A percentile compares a stretch with the other conserved stretches of the same genome.
phyloP scores from a whole-genome alignment of 1,140 invertebrate species.

The Thereuonema tuberculata region DNA sequence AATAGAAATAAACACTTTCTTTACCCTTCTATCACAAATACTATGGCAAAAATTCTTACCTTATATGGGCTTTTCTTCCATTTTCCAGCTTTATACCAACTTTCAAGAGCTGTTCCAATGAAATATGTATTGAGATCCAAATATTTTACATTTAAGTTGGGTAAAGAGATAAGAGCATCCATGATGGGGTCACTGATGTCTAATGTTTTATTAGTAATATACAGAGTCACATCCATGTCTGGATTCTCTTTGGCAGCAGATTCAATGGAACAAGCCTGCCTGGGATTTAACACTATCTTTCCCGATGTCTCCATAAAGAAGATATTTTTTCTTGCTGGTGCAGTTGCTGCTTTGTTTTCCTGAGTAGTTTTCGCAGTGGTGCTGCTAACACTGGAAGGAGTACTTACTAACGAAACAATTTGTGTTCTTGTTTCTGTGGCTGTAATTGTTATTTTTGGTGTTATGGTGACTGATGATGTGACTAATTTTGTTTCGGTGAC shows the following conservation, averaged over 20 bases:
- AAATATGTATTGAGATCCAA: conserved; percentile 43
- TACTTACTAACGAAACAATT: no score
- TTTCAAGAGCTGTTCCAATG: conserved; percentile 42
- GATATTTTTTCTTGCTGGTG: conserved; percentile 29
- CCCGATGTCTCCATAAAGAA: conserved; percentile 44
- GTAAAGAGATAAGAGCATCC: not conserved
- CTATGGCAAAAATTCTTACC: not conserved
- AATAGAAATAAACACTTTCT: not conserved
- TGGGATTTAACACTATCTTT: conserved; percentile 32
- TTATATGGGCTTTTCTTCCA: not conserved
- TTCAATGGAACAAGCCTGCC: conserved; percentile 52
- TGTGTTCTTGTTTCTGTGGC: no score
- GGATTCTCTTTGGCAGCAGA: conserved; percentile 47
- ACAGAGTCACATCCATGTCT: conserved; percentile 38
- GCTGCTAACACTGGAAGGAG: no score
- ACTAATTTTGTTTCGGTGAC: no score
- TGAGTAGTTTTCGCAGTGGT: no score
- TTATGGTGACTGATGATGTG: no score
- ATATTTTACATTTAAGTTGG: conserved; percentile 42
- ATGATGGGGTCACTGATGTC: not conserved
- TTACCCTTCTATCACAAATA: not conserved
- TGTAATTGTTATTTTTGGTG: no score
- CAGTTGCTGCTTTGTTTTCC: no score
- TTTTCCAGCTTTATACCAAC: conserved; percentile 33
- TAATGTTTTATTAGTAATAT: conserved; percentile 31